A percentile compares a stretch with the other conserved stretches of the same genome.
These are phyloP conservation scores for Hepsetus odoe DNA, from an alignment of 2,113 vertebrate genomes.

Conservation along the genomic window DNA sequence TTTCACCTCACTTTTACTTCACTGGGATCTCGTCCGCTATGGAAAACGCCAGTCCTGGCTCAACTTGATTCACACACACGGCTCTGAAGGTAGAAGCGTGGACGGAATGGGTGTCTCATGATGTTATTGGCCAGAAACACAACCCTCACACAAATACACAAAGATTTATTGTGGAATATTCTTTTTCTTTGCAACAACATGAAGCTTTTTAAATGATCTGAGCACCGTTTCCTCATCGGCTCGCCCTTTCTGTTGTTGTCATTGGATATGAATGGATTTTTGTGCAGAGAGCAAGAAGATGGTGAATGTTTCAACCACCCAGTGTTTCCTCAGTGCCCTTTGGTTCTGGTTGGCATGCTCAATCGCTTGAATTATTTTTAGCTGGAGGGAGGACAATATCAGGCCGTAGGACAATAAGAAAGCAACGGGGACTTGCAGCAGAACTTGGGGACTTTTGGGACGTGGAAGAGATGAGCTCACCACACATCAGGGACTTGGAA, in stretches of 20 bases:
- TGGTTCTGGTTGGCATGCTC: constrained; percentile 5
- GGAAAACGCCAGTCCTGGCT: no score
- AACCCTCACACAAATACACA: background rate
- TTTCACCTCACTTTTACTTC: no score
- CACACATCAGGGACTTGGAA: no score
- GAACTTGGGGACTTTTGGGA: background rate
- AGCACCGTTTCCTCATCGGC: background rate
- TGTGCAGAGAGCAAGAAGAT: background rate
- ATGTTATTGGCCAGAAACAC: constrained; percentile 19
- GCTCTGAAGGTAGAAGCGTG: no score
- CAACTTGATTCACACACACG: no score
- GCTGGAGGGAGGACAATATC: background rate
- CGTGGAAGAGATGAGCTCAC: no score
- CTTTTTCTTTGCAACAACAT: no score
- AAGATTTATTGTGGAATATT: background rate
- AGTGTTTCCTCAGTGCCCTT: background rate
- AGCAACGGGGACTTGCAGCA: no score
- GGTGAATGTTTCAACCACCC: background rate
- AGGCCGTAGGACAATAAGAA: background rate
- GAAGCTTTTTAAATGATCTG: no score
- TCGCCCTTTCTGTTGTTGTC: no score
- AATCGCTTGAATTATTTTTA: background rate
- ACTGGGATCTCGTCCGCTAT: no score
- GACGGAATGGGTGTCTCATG: no score
- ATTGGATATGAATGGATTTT: background rate